These are phyloP conservation scores for Schizotus pectinicornis DNA, from an alignment of 2,888 invertebrate genomes.

Conservation along the genomic window DNA sequence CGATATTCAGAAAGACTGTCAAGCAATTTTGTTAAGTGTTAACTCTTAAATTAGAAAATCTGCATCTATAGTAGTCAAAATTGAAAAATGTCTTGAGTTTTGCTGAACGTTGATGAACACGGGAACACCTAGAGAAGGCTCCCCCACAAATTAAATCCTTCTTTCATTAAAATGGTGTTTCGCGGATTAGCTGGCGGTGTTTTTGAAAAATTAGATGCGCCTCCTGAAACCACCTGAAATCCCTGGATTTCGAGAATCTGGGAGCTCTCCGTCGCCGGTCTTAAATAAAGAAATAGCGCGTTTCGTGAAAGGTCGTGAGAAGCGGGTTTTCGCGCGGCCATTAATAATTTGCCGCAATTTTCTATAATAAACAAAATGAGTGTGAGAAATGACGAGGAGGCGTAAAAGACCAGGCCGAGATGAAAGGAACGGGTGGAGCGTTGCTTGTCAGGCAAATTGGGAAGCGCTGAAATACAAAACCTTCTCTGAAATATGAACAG, in stretches of 20 bases:
- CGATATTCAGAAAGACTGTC: too few species aligned
- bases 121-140: too few species aligned
- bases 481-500: conserved; percentile 24
- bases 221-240: not conserved
- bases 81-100: too few species aligned
- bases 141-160: too few species aligned
- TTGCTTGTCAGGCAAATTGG: conserved; percentile 50
- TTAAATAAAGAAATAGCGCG: conserved; percentile 9
- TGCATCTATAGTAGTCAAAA: too few species aligned
- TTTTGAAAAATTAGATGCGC: too few species aligned
- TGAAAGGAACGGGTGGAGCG: conserved; percentile 45
- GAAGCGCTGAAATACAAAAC: conserved; percentile 38
- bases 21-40: too few species aligned
- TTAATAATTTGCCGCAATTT: conserved; percentile 44
- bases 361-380: conserved; percentile 45
- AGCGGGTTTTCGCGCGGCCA: conserved; percentile 17
- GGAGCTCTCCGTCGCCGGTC: not conserved
- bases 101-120: too few species aligned
- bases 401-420: conserved; percentile 34
- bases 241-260: not conserved
- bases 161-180: too few species aligned
- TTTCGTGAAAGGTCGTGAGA: conserved; percentile 20
- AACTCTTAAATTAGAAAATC: too few species aligned
- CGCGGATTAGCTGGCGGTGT: too few species aligned
- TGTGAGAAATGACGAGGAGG: conserved; percentile 37